Evolutionary conservation across 2,888 invertebrate genomes (phyloP).

Genomic region (Drosophila mayaguana): DNA sequence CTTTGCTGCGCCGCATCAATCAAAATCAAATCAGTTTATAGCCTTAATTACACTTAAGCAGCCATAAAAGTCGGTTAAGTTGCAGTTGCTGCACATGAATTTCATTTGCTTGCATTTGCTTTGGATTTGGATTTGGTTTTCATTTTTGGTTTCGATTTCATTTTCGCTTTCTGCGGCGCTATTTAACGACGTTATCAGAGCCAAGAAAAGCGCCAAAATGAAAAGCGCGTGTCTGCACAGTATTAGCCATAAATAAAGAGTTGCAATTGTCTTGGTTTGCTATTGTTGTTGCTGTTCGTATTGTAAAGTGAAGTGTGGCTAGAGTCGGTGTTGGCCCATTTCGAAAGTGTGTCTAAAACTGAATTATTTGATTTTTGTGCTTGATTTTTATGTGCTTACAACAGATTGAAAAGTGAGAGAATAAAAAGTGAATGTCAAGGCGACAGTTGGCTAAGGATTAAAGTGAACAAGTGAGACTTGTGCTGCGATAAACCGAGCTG

Average conservation of each 20-base stretch:
- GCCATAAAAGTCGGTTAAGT: slow-evolving; percentile 71
- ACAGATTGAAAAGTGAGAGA: too few relatives aligned
- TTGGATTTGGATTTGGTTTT: slow-evolving; percentile 29
- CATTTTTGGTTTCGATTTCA: slow-evolving; percentile 46
- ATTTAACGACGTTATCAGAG: slow-evolving; percentile 80
- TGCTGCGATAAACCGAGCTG: background rate
- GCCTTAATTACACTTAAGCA: slow-evolving; percentile 73
- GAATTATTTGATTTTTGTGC: slow-evolving; percentile 24
- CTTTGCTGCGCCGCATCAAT: slow-evolving; percentile 50
- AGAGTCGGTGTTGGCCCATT: slow-evolving; percentile 39
- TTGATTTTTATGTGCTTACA: background rate
- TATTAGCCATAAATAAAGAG: slow-evolving; percentile 59
- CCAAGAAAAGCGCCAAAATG: slow-evolving; percentile 47
- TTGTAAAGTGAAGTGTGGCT: slow-evolving; percentile 72
- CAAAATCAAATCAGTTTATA: slow-evolving; percentile 74
- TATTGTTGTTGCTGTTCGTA: slow-evolving; percentile 30
- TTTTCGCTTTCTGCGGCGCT: slow-evolving; percentile 65
- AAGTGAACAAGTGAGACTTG: background rate
- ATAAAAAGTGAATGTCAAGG: background rate
- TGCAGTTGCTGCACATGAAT: slow-evolving; percentile 56
- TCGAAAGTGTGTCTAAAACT: slow-evolving; percentile 73
- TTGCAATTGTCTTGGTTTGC: slow-evolving; percentile 13
- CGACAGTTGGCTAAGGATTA: background rate
- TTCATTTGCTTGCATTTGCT: slow-evolving; percentile 52
- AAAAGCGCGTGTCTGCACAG: slow-evolving; percentile 65